Base-by-base conservation (phyloP, 1,140 invertebrate genomes). In the Dysdera silvatica region DNA sequence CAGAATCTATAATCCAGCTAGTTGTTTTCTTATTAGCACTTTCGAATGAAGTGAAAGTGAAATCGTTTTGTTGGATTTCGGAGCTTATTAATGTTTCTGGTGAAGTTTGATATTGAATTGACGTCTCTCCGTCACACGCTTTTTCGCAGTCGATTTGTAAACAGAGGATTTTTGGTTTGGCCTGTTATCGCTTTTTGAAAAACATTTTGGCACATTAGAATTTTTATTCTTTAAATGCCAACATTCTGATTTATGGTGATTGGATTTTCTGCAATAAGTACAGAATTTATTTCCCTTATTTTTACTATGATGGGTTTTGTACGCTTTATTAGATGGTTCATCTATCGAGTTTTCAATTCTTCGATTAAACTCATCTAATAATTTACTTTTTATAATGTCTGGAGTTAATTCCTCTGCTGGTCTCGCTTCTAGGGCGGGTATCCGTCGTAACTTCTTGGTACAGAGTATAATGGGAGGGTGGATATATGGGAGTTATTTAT, bases 221-320 rank as follows among this genome's bases (percentile, higher is more conserved):
- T 24, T 23, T 48, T 48, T 48, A 3, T 48, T 48, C 45, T 48
- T 48, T n/a, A n/a, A n/a, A 14, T n/a, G 12, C 6, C 45, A n/a
- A 24, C 45, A 48, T 14, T 48, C 51, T 29, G 20, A 31, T 12
- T 23, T 53, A 28, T 28, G 24, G 51, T 33, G 24, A 16, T 53
- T 53, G 3, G n/a, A 29, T 53, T 31, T 33, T 23, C 32, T n/a
- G 8, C 45, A 48, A 48, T 48, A 48, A 12, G 45, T 48, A 24
- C 45, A 48, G 45, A n/a, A 48, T 48, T 23, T 48, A 48, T 48
- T 48, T 23, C 20, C n/a, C n/a, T n/a, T n/a, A n/a, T n/a, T n/a
- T n/a, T n/a, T 48, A 24, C 26, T 28, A 29, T 31, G 16, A 23
- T 20, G 26, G 26, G 24, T 31, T 31, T 28, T 53, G 51, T 29